These are phyloP conservation scores for Scolanthus callimorphus DNA, from an alignment of 92 coral and sea anemone species.

Conservation along the genomic window DNA sequence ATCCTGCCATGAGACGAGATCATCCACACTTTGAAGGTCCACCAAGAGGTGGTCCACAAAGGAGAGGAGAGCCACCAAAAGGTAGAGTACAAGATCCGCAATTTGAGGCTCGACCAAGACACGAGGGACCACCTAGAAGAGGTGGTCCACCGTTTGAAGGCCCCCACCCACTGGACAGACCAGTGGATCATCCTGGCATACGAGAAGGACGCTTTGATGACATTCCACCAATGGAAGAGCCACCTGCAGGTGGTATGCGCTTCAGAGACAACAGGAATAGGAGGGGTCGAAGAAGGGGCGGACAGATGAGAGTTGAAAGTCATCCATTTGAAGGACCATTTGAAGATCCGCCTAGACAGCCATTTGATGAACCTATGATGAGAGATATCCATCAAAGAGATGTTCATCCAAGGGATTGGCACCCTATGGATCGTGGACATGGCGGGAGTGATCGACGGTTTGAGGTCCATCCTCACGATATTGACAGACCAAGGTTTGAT, in stretches of 20 bases:
- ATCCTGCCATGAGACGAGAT: conserved; percentile 2
- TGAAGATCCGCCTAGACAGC: conserved; percentile 5
- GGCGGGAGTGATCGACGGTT: background rate
- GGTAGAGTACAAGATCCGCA: background rate
- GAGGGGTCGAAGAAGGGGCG: background rate
- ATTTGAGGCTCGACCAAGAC: conserved; percentile 7
- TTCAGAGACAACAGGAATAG: background rate
- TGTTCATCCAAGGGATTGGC: conserved; percentile 10
- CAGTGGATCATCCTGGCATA: too few relatives aligned
- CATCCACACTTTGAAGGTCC: conserved; percentile 35
- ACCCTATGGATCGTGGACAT: conserved; percentile 7
- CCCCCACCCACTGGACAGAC: conserved; percentile 1
- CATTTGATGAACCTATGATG: background rate
- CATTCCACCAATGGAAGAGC: conserved; percentile 45
- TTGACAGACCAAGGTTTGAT: background rate
- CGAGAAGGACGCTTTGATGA: too few relatives aligned
- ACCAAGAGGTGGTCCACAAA: conserved; percentile 35
- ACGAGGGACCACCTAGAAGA: conserved; percentile 14
- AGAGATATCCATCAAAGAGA: conserved; percentile 10
- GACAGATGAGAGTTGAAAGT: conserved; percentile 20
- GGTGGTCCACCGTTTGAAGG: conserved; percentile 15
- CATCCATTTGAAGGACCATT: conserved; percentile 27
- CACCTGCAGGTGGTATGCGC: conserved; percentile 34
- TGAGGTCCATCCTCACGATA: background rate
- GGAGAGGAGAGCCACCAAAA: conserved; percentile 16